Conservation (phyloP, 1,140 invertebrate genomes). For the honey bee (Apis mellifera) region Amel_HAv3.1 CM009941.2:15003001-15003500, state of each 20-base stretch:
- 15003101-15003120: conserved; percentile 6
- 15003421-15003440: conserved; percentile 12
- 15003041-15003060: not conserved
- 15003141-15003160: conserved; percentile 20
- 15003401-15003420: not conserved
- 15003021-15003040: not conserved
- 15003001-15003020: conserved; percentile 6
- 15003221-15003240: not conserved
- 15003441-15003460: conserved; percentile 39
- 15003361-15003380: not conserved
- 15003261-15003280: not conserved
- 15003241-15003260: not conserved
- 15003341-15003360: not conserved
- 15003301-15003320: not conserved
- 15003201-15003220: not conserved
- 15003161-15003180: conserved; percentile 8
- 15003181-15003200: conserved; percentile 21
- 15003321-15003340: not conserved
- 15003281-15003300: not conserved
- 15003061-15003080: not conserved
- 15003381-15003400: not conserved
- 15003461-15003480: conserved; percentile 55
- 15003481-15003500: conserved; percentile 40
- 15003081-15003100: not conserved
- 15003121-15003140: conserved; percentile 39